Evolutionary conservation across 2,888 invertebrate genomes (phyloP).

Genomic region (Molorchus minor): DNA sequence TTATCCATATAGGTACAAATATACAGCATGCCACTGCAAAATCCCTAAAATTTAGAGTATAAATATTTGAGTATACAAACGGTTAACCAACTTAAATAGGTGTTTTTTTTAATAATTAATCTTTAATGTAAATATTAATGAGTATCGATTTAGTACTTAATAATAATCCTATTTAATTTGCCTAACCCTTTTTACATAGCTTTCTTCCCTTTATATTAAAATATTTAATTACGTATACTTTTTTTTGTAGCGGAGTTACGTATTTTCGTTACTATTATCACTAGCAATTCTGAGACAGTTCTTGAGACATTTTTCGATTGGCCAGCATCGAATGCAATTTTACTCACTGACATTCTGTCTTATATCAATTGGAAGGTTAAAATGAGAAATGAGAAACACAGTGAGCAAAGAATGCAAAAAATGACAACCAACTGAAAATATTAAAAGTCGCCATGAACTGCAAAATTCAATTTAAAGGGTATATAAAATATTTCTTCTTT

Average conservation of each 20-base stretch:
- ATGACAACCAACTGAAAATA: too few relatives aligned
- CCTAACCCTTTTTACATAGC: slow-evolving; percentile 49
- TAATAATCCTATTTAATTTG: slow-evolving; percentile 51
- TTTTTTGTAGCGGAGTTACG: slow-evolving; percentile 61
- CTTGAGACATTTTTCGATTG: too few relatives aligned
- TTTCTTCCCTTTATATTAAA: slow-evolving; percentile 53
- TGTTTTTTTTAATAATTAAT: slow-evolving; percentile 31
- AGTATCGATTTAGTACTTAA: slow-evolving; percentile 34
- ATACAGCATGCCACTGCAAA: slow-evolving; percentile 62
- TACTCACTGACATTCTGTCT: too few relatives aligned
- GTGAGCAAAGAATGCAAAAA: too few relatives aligned
- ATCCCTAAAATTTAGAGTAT: slow-evolving; percentile 56
- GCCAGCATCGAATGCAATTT: too few relatives aligned
- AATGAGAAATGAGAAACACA: too few relatives aligned
- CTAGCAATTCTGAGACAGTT: slow-evolving; percentile 49
- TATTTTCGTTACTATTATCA: slow-evolving; percentile 60
- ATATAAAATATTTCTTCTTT: slow-evolving; percentile 56
- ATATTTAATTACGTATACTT: slow-evolving; percentile 60
- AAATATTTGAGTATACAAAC: slow-evolving; percentile 51
- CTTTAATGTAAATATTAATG: slow-evolving; percentile 30
- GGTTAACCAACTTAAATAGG: slow-evolving; percentile 55
- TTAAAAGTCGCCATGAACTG: slow-evolving; percentile 46
- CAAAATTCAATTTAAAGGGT: slow-evolving; percentile 50
- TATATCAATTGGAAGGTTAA: too few relatives aligned
- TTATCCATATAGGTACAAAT: slow-evolving; percentile 65